Conservation (phyloP, 2,113 vertebrate genomes). For the Paramormyrops kingsleyae region DNA sequence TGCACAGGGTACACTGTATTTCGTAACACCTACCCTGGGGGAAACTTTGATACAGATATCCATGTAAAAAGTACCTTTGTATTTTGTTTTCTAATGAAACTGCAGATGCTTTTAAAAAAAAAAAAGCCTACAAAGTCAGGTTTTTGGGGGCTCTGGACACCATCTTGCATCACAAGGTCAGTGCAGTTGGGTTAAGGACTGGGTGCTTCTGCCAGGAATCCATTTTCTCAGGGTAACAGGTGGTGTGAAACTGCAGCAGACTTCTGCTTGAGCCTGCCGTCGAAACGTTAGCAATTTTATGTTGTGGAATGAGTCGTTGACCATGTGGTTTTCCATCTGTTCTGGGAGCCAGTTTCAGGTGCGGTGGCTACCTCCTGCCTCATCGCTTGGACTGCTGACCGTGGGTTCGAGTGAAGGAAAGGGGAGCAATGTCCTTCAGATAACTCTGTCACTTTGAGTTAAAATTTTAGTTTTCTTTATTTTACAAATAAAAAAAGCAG, state of each 20-base stretch:
- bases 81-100: slow-evolving; percentile 70
- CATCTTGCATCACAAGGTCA: slow-evolving; percentile 34
- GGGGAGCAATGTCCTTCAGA: slow-evolving; percentile 13
- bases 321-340: slow-evolving; percentile 25
- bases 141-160: slow-evolving; percentile 56
- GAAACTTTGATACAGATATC: slow-evolving; percentile 63
- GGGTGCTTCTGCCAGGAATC: slow-evolving; percentile 54
- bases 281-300: slow-evolving; percentile 39
- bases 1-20: slow-evolving; percentile 72
- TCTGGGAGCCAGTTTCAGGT: slow-evolving; percentile 45
- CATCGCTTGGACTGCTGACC: slow-evolving; percentile 23
- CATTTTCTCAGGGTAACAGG: slow-evolving; percentile 68
- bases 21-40: slow-evolving; percentile 52
- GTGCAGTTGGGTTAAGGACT: slow-evolving; percentile 42
- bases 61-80: slow-evolving; percentile 61
- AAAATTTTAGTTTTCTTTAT: slow-evolving; percentile 44
- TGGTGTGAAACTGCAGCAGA: slow-evolving; percentile 52
- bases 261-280: slow-evolving; percentile 45
- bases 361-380: slow-evolving; percentile 24
- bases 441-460: slow-evolving; percentile 36
- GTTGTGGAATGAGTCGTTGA: slow-evolving; percentile 39
- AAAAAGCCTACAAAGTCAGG: slow-evolving; percentile 50
- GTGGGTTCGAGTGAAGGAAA: background rate
- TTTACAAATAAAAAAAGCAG: slow-evolving; percentile 58
- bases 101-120: slow-evolving; percentile 36